Evolutionary conservation across 2,888 invertebrate genomes (phyloP).

Genomic region (Lycocerus yunnanus): DNA sequence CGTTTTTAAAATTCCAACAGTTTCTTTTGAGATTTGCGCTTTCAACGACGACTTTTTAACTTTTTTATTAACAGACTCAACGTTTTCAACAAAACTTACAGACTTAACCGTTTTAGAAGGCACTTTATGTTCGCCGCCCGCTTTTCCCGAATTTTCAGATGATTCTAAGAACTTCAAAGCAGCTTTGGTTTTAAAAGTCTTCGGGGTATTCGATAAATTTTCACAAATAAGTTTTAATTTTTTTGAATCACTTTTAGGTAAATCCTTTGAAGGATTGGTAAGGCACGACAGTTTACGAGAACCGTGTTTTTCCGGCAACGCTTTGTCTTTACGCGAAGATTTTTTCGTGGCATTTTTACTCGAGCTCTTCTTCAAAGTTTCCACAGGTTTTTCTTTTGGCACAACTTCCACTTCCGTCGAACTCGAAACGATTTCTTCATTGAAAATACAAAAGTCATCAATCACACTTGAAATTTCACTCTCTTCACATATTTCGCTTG

Average conservation of each 20-base stretch:
- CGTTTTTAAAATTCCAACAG: background rate
- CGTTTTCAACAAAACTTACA: background rate
- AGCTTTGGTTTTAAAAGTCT: conserved; percentile 22
- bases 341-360: background rate
- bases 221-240: background rate
- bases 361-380: background rate
- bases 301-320: background rate
- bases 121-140: background rate
- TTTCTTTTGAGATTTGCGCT: background rate
- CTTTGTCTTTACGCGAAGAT: background rate
- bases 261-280: background rate
- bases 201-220: background rate
- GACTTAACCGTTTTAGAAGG: background rate
- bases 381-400: background rate
- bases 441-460: conserved; percentile 17
- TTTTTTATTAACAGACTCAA: background rate
- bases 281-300: background rate
- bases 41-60: background rate
- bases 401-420: conserved; percentile 15
- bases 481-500: conserved; percentile 5
- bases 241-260: background rate
- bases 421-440: conserved; percentile 26
- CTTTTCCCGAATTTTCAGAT: background rate
- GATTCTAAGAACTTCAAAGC: conserved; percentile 12
- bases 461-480: conserved; percentile 1